phyloP scores from a whole-genome alignment of 2,797 vertebrate species.

The Fratercula arctica region DNA sequence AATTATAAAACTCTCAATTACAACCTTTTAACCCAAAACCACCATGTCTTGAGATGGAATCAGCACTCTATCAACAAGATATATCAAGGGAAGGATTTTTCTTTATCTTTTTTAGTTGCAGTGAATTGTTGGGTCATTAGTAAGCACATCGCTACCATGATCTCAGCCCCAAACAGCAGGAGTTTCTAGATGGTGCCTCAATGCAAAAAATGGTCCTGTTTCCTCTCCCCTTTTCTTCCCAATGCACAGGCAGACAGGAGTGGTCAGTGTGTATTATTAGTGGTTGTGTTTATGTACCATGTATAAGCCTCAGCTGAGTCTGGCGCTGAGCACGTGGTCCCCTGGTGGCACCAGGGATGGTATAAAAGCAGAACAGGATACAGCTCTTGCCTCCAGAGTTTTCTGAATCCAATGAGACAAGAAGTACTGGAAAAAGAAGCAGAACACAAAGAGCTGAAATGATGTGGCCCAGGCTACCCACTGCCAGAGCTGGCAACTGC shows the following conservation, averaged over 20 bases:
- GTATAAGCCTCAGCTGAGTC: neutral
- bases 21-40: neutral
- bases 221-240: neutral
- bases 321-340: neutral
- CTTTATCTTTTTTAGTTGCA: neutral
- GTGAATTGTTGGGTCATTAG: neutral
- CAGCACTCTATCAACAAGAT: neutral
- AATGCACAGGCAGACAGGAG: neutral
- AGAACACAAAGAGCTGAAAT: neutral
- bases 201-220: neutral
- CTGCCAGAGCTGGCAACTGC: neutral
- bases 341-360: neutral
- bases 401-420: neutral
- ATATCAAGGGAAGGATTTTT: neutral
- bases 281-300: neutral
- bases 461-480: neutral
- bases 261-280: neutral
- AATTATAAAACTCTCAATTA: neutral
- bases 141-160: neutral
- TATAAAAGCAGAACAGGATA: neutral
- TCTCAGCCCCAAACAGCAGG: neutral
- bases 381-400: neutral
- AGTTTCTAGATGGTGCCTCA: neutral
- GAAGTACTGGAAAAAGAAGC: neutral
- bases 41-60: neutral